These are phyloP conservation scores for Epizoanthus scotinus DNA, from an alignment of 92 coral and sea anemone species.

Conservation along the genomic window DNA sequence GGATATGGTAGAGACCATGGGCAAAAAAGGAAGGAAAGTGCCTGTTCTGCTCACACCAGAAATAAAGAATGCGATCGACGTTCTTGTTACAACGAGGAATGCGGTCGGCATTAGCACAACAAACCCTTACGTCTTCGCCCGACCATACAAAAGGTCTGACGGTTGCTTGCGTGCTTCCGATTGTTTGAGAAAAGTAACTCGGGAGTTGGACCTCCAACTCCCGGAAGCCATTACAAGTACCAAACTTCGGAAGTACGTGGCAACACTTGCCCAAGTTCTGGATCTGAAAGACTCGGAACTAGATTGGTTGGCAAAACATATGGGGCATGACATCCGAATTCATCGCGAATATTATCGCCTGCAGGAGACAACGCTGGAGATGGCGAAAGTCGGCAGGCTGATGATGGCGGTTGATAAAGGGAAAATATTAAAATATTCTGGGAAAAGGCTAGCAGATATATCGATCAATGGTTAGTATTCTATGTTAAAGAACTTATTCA, in stretches of 20 bases:
- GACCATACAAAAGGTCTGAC: not conserved
- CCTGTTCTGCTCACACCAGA: constrained; percentile 35
- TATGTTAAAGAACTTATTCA: not conserved
- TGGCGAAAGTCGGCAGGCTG: constrained; percentile 31
- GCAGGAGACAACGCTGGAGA: constrained; percentile 7
- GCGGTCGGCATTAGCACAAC: not conserved
- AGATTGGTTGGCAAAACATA: constrained; percentile 22
- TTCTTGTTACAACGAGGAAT: constrained; percentile 8
- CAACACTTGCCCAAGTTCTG: constrained; percentile 24
- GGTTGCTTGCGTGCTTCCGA: constrained; percentile 15
- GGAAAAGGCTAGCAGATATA: constrained; percentile 19
- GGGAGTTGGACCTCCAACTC: constrained; percentile 16
- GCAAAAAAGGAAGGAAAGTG: constrained; percentile 22
- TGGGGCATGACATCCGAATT: constrained; percentile 13
- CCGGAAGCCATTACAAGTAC: constrained; percentile 18
- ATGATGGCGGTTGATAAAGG: constrained; percentile 9
- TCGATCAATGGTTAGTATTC: constrained; percentile 16
- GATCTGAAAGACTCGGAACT: constrained; percentile 4
- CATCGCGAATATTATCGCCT: constrained; percentile 29
- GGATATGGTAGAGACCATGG: constrained; percentile 34
- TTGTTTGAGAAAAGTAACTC: constrained; percentile 12
- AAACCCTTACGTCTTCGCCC: constrained; percentile 33
- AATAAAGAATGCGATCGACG: constrained; percentile 18
- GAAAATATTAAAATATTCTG: not conserved
- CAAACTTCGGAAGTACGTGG: constrained; percentile 30